Evolutionary conservation across 2,888 invertebrate genomes (phyloP).

Genomic region (Rhogogaster chlorosoma): DNA sequence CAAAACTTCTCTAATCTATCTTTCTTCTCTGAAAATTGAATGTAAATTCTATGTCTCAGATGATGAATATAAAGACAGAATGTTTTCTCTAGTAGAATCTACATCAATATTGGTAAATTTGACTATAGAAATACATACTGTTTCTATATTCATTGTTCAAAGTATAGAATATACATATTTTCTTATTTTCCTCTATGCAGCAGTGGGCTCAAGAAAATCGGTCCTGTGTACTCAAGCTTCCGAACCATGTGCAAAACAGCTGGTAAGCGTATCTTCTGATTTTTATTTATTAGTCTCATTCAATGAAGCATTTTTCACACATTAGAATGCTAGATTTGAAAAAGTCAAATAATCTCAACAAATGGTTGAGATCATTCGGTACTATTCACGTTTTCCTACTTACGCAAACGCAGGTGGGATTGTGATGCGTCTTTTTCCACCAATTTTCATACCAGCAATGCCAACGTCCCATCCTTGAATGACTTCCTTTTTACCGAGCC

Average conservation of each 20-base stretch:
- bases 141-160: not conserved
- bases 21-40: not conserved
- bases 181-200: not conserved
- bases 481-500: constrained; percentile 91
- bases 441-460: constrained; percentile 95
- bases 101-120: not conserved
- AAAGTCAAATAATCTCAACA: no score
- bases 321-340: no score
- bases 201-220: not conserved
- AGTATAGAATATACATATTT: not conserved
- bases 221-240: not conserved
- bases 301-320: no score
- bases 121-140: not conserved
- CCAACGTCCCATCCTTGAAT: constrained; percentile 96
- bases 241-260: not conserved
- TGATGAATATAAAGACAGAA: not conserved
- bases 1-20: not conserved
- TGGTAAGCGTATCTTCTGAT: not conserved
- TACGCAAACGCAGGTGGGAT: constrained; percentile 94
- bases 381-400: constrained; percentile 77
- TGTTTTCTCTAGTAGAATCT: not conserved
- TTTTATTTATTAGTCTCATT: no score
- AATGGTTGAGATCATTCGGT: no score
- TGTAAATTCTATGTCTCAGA: not conserved
- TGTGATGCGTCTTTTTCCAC: constrained; percentile 91